A percentile compares a stretch with the other conserved stretches of the same genome.
Evolutionary conservation across 2,888 invertebrate species (phyloP).

Genomic region (Caenorhabditis virilis): DNA sequence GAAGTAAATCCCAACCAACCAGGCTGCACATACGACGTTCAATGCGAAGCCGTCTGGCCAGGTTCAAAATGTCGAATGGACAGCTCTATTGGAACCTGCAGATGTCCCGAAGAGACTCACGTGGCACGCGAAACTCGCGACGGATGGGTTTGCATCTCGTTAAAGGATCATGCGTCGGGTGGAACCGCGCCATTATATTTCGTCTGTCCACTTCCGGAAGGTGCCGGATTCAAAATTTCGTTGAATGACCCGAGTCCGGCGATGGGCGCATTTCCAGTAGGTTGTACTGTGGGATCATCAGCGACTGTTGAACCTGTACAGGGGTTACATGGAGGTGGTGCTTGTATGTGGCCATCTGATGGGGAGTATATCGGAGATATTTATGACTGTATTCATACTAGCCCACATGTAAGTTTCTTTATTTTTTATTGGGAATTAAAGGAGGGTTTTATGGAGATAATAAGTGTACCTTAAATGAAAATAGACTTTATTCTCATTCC

Average conservation of each 20-base stretch:
- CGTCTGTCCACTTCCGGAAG: slow-evolving; percentile 56
- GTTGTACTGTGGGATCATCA: slow-evolving; percentile 53
- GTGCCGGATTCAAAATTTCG: slow-evolving; percentile 57
- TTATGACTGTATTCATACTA: slow-evolving; percentile 59
- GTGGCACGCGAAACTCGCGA: slow-evolving; percentile 56
- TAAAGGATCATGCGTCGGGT: slow-evolving; percentile 47
- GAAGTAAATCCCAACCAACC: slow-evolving; percentile 61
- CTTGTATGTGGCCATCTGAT: slow-evolving; percentile 55
- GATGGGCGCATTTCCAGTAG: slow-evolving; percentile 53
- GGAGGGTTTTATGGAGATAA: too few relatives aligned
- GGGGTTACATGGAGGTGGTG: slow-evolving; percentile 53
- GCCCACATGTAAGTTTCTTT: slow-evolving; percentile 44
- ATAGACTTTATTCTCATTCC: too few relatives aligned
- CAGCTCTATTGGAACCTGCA: slow-evolving; percentile 52
- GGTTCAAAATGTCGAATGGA: slow-evolving; percentile 56
- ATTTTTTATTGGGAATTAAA: slow-evolving; percentile 3
- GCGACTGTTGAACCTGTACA: slow-evolving; percentile 51
- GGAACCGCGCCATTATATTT: slow-evolving; percentile 52
- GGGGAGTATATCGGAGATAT: slow-evolving; percentile 58
- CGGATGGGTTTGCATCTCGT: slow-evolving; percentile 58
- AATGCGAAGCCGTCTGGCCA: slow-evolving; percentile 60
- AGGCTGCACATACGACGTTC: slow-evolving; percentile 56
- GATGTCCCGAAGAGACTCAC: slow-evolving; percentile 56
- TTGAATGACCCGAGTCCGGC: slow-evolving; percentile 50
- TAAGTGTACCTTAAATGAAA: too few relatives aligned